These are phyloP conservation scores for Callithrix jacchus DNA, from an alignment of 2,113 vertebrate genomes.

Conservation along the genomic window DNA sequence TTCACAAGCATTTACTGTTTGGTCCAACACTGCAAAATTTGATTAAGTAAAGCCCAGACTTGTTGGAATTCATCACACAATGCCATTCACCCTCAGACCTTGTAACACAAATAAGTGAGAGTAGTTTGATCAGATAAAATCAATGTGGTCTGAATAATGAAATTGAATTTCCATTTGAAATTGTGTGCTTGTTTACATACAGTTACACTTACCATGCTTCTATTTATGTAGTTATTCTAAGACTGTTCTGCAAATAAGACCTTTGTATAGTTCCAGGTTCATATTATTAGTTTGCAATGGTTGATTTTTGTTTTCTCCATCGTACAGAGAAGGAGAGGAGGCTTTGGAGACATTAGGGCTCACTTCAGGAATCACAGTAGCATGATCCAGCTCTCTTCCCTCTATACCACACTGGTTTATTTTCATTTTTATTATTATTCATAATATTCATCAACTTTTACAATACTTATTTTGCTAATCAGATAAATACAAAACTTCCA, in stretches of 20 bases:
- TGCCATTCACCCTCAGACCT: background rate
- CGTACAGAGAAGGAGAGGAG: background rate
- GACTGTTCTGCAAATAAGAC: slow-evolving; percentile 1
- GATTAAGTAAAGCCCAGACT: slow-evolving; percentile 37
- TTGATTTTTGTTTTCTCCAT: background rate
- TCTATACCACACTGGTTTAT: background rate
- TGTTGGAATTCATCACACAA: slow-evolving; percentile 40
- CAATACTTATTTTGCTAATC: background rate
- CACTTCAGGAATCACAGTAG: background rate
- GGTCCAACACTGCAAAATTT: slow-evolving; percentile 40
- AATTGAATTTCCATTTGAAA: slow-evolving; percentile 66
- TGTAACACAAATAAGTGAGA: background rate
- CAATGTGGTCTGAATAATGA: slow-evolving; percentile 42
- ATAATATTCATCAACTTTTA: background rate
- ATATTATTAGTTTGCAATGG: background rate
- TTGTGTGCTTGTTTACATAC: slow-evolving; percentile 43
- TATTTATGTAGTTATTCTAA: background rate
- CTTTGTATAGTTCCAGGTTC: background rate
- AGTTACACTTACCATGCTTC: background rate
- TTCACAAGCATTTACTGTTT: slow-evolving; percentile 28
- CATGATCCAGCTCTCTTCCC: background rate
- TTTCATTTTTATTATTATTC: background rate
- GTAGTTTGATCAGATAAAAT: slow-evolving; percentile 56
- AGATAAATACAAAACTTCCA: background rate
- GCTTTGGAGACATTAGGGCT: background rate